Base-by-base conservation (phyloP, 2,888 invertebrate genomes). In the Amitus sp. region DNA sequence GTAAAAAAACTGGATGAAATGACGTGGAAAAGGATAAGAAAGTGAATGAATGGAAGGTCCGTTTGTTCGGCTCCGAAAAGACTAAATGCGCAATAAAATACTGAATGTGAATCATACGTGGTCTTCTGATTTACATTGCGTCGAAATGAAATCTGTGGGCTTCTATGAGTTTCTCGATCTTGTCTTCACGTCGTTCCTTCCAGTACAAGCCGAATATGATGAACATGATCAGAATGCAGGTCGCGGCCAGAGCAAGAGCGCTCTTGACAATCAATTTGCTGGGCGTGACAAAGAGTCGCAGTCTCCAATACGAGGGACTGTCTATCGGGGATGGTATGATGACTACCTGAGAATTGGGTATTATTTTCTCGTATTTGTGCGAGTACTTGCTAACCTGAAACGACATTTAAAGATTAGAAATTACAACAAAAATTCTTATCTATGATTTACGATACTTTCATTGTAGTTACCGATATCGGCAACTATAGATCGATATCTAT, bases 281-380 rank as follows among this genome's bases (percentile, higher is more conserved):
- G 0, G 97, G 97, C 0, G 96, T 96, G 0, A 98, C 94, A 85
- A 96, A 98, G 12, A 98, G 84, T 76, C 95, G 94, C 13, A 92
- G 94, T 72, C 89, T 90, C 98, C 98, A 98, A 68, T 87, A 87
- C 1, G 85, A 86, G 0, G 96, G 91, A 51, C 92, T 86, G 62
- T 87, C 85, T 0, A 89, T 87, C 4, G 94, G 95, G 76, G 89
- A 88, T 1, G 98, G 98, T 60, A 98, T 93, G 0, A 99, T 93
- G 28, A 98, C 93, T 82, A 99, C 92, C 83, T 99, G 98, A 0
- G 98, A 97, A 79, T 99, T 98, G 0, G 98, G 98, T 77, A 99
- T 98, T 49, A 97, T 90, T 81, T 95, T 95, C 0, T 91, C 90
- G 93, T 95, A 97, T 56, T 88, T 89, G 67, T 89, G 89, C 0